Evolutionary conservation across 2,888 invertebrate genomes (phyloP).

Genomic region (Brachyptera putata): DNA sequence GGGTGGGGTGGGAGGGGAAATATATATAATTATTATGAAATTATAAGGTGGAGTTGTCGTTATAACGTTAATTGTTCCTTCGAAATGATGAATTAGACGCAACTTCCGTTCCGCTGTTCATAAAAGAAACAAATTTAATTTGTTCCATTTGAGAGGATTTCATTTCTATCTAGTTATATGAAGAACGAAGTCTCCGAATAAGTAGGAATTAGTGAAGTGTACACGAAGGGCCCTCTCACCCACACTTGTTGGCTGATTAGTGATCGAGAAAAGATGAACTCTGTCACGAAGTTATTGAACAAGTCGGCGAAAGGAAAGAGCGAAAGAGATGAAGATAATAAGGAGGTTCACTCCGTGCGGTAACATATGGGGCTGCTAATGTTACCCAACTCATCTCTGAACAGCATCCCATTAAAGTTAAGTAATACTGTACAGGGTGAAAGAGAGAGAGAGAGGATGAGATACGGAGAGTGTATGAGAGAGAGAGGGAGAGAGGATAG

Average conservation of each 20-base stretch:
- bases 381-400: constrained; percentile 7
- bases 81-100: too few species aligned
- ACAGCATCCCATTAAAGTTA: constrained; percentile 8
- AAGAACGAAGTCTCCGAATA: too few species aligned
- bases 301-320: not conserved
- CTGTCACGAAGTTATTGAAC: constrained; percentile 17
- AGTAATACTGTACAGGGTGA: not conserved
- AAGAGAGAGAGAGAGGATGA: not conserved
- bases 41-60: too few species aligned
- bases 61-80: too few species aligned
- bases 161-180: too few species aligned
- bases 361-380: constrained; percentile 20
- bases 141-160: too few species aligned
- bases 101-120: too few species aligned
- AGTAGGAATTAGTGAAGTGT: constrained; percentile 9
- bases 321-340: not conserved
- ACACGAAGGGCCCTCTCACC: too few species aligned
- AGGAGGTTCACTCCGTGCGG: not conserved
- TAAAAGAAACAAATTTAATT: too few species aligned
- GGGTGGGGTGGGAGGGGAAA: too few species aligned
- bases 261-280: constrained; percentile 19
- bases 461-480: not conserved
- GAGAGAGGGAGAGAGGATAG: not conserved
- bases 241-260: constrained; percentile 20
- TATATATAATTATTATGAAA: too few species aligned